Evolutionary conservation across 2,797 vertebrate species (phyloP).

Genomic region (Arnoldichthys spilopterus): DNA sequence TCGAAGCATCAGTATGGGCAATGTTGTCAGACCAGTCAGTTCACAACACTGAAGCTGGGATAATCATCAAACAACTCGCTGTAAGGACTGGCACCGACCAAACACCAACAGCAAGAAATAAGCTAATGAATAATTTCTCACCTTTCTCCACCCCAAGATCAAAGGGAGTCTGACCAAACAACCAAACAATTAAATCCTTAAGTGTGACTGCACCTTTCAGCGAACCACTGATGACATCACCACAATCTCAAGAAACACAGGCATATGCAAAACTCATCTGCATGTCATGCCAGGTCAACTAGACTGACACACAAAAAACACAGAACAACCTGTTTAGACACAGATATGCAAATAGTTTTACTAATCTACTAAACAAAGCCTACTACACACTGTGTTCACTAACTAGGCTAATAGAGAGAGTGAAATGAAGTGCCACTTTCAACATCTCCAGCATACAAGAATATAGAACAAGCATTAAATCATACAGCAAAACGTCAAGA

Average conservation of each 20-base stretch:
- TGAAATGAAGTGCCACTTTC: not conserved
- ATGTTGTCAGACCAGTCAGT: constrained; percentile 73
- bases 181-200: not conserved
- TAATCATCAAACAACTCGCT: constrained; percentile 22
- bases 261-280: constrained; percentile 46
- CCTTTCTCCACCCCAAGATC: not conserved
- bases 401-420: not conserved
- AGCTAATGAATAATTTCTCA: constrained; percentile 12
- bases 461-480: not conserved
- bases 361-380: not conserved
- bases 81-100: constrained; percentile 4
- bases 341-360: not conserved
- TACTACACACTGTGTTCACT: not conserved
- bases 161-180: not conserved
- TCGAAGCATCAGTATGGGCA: constrained; percentile 43
- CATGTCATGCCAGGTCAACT: constrained; percentile 20
- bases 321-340: not conserved
- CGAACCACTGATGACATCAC: constrained; percentile 62
- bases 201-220: constrained; percentile 47
- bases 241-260: constrained; percentile 55
- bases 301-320: constrained; percentile 26
- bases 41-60: constrained; percentile 57
- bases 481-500: constrained; percentile 1
- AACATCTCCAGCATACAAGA: not conserved
- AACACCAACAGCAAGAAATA: constrained; percentile 18